These are phyloP conservation scores for Monochamus saltuarius DNA, from an alignment of 1,140 invertebrate species.

Conservation along the genomic window DNA sequence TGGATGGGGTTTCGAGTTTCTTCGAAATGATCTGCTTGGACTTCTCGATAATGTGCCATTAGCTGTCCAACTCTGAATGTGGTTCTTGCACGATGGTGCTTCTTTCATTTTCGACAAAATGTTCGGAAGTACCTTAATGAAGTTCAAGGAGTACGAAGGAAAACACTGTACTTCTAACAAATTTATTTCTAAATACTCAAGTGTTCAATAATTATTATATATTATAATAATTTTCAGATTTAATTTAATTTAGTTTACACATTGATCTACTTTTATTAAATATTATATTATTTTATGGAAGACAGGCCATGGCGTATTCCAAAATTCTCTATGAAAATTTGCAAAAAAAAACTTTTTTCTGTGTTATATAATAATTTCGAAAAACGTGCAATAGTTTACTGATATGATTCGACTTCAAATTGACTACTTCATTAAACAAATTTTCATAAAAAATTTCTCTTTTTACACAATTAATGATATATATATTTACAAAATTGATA, in stretches of 20 bases:
- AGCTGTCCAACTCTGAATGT: too few relatives aligned
- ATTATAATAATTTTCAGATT: conserved; percentile 13
- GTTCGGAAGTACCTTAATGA: too few relatives aligned
- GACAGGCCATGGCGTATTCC: conserved; percentile 46
- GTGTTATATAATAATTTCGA: neutral
- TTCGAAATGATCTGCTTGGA: too few relatives aligned
- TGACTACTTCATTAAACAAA: conserved; percentile 21
- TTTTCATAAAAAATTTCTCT: conserved; percentile 33
- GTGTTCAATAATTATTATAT: too few relatives aligned
- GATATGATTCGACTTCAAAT: conserved; percentile 8
- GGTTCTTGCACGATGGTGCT: too few relatives aligned
- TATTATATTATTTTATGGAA: conserved; percentile 42
- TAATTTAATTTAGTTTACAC: conserved; percentile 4
- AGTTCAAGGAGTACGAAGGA: too few relatives aligned
- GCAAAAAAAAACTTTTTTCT: conserved; percentile 4
- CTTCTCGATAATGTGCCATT: too few relatives aligned
- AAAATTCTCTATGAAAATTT: conserved; percentile 39
- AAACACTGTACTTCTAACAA: conserved; percentile 14
- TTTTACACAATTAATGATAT: conserved; percentile 19
- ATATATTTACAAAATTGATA: conserved; percentile 7
- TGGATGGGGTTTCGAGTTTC: too few relatives aligned
- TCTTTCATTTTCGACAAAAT: too few relatives aligned
- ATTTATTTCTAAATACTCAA: conserved; percentile 21
- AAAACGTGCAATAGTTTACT: neutral
- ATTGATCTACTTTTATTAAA: conserved; percentile 21